phyloP scores from a whole-genome alignment of 1,140 invertebrate genomes.

The Apis cerana region DNA sequence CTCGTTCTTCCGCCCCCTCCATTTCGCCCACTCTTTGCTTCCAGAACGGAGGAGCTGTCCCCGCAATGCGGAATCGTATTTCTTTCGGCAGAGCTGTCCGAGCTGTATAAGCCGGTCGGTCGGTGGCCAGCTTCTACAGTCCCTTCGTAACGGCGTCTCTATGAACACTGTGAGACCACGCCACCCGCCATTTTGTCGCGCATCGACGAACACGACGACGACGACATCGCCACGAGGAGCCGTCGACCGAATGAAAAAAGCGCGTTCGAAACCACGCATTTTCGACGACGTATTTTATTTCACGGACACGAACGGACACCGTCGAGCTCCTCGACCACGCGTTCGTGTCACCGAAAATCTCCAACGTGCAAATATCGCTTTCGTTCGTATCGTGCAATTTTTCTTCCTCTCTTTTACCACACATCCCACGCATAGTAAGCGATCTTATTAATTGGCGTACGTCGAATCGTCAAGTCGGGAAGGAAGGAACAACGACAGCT shows the following conservation, averaged over 20 bases:
- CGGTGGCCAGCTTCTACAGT: constrained; percentile 57
- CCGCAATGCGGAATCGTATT: constrained; percentile 75
- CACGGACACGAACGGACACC: background rate
- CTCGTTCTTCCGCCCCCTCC: constrained; percentile 59
- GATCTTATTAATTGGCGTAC: no score
- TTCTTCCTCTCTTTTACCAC: no score
- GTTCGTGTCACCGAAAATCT: background rate
- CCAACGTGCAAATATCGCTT: no score
- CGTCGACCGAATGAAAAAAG: no score
- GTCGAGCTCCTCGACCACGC: background rate
- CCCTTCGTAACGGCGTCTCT: constrained; percentile 54
- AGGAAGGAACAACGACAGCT: no score
- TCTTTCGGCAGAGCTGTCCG: constrained; percentile 69
- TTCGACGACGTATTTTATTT: background rate
- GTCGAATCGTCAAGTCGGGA: no score
- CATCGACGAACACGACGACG: background rate
- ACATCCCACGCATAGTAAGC: no score
- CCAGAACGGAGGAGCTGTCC: constrained; percentile 64
- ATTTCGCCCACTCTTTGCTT: constrained; percentile 62
- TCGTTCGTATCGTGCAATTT: background rate
- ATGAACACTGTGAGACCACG: constrained; percentile 27
- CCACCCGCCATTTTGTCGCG: constrained; percentile 54
- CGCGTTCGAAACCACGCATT: no score
- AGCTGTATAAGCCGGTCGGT: constrained; percentile 64
- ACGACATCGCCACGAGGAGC: no score